Conservation (phyloP, 1,140 invertebrate genomes). For the Drosophila nebulosa region DNA sequence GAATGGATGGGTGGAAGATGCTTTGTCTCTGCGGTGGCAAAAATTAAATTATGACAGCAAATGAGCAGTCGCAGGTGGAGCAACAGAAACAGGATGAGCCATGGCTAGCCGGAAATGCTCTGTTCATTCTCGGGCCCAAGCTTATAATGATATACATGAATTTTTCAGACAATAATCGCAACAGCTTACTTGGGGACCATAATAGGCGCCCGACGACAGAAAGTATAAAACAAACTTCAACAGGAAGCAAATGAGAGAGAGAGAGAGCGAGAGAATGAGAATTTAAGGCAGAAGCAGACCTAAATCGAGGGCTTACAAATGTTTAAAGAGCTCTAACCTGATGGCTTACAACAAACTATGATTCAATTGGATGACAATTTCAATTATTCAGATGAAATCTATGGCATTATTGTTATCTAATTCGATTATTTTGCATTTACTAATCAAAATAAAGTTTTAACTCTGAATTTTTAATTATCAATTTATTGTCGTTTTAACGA, state of each 20-base stretch:
- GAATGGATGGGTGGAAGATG: neutral
- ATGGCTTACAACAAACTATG: neutral
- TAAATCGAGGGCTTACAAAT: too few relatives aligned
- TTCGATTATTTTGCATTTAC: conserved; percentile 1
- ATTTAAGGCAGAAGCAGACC: too few relatives aligned
- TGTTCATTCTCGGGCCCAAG: conserved; percentile 31
- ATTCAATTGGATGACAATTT: neutral
- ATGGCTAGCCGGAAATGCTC: conserved; percentile 49
- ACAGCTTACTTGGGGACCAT: conserved; percentile 62
- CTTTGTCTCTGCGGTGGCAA: conserved; percentile 51
- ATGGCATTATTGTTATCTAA: neutral
- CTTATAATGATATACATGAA: conserved; percentile 79
- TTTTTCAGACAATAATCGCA: conserved; percentile 76
- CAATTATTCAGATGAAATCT: neutral
- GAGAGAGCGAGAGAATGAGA: too few relatives aligned
- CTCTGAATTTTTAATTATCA: conserved; percentile 29
- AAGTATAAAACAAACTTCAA: neutral
- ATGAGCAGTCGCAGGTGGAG: conserved; percentile 61
- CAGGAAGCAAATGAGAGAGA: too few relatives aligned
- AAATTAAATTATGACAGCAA: conserved; percentile 78
- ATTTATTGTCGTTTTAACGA: conserved; percentile 55
- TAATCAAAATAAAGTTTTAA: neutral
- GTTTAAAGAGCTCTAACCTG: too few relatives aligned
- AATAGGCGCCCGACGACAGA: conserved; percentile 32
- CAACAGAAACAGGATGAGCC: neutral